A percentile compares a stretch with the other conserved stretches of the same genome.
Evolutionary conservation across 2,797 vertebrate genomes (phyloP).

Genomic region (Antrozous pallidus): DNA sequence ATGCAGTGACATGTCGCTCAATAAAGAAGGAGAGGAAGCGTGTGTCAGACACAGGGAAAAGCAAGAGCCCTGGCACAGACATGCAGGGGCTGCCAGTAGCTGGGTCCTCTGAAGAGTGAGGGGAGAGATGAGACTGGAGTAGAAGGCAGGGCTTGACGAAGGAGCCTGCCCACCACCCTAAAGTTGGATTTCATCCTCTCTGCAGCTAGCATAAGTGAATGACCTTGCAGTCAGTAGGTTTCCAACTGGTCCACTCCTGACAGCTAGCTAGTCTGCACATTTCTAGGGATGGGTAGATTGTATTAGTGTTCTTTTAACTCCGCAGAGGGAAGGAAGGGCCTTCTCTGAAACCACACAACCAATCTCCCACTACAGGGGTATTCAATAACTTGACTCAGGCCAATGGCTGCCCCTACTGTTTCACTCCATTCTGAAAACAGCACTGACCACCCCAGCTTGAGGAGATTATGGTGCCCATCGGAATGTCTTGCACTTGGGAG

Average conservation of each 20-base stretch:
- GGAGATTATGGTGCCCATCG: not conserved
- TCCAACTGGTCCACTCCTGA: not conserved
- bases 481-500: not conserved
- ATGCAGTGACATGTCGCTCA: too few relatives aligned
- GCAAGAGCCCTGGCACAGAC: not conserved
- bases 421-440: not conserved
- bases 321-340: not conserved
- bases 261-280: not conserved
- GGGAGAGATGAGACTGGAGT: too few relatives aligned
- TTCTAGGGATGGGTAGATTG: not conserved
- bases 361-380: not conserved
- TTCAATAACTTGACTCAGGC: not conserved
- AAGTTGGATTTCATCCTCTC: not conserved
- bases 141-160: fast-evolving
- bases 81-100: not conserved
- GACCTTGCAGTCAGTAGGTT: not conserved
- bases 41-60: not conserved
- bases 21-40: not conserved
- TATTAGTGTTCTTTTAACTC: not conserved
- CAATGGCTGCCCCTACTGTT: not conserved
- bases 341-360: not conserved
- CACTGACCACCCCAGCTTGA: not conserved
- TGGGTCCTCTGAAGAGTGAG: fast-evolving
- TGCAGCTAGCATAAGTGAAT: not conserved
- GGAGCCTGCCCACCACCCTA: fast-evolving